Conservation (phyloP, 2,113 vertebrate species). For the Callionymus lyra region DNA sequence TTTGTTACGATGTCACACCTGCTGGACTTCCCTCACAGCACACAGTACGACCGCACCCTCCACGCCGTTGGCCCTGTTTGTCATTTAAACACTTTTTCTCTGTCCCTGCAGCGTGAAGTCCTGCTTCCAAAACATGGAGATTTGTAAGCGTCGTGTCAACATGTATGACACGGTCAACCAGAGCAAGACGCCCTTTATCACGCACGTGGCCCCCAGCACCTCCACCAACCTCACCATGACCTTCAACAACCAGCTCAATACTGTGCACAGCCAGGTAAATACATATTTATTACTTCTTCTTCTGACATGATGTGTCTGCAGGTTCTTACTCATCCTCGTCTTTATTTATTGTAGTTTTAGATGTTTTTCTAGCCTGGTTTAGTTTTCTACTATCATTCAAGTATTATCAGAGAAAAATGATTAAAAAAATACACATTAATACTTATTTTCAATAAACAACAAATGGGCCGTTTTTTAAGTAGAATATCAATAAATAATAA, state of each 20-base stretch:
- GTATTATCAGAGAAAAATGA: too few species aligned
- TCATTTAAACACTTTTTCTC: background rate
- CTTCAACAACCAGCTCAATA: conserved; percentile 98
- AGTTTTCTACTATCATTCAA: too few species aligned
- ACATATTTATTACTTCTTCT: background rate
- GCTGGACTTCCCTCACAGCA: conserved; percentile 94
- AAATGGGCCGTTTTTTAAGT: too few species aligned
- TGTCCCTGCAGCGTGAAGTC: conserved; percentile 82
- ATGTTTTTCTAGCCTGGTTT: too few species aligned
- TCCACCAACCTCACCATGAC: conserved; percentile 99
- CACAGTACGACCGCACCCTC: conserved; percentile 74
- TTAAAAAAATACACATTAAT: too few species aligned
- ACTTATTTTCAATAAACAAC: too few species aligned
- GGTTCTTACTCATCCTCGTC: too few species aligned
- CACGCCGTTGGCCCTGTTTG: background rate
- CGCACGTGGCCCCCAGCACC: conserved; percentile 94
- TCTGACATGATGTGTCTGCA: too few species aligned
- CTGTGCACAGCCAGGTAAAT: conserved; percentile 78
- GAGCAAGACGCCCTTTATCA: conserved; percentile 99
- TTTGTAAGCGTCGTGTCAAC: conserved; percentile 92
- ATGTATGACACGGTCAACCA: conserved; percentile 98
- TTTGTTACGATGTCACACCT: conserved; percentile 97
- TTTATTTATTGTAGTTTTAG: too few species aligned
- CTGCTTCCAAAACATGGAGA: conserved; percentile 99
- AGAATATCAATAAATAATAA: too few species aligned